Conservation (phyloP, 2,113 vertebrate genomes). For the Ochotona curzoniae region DNA sequence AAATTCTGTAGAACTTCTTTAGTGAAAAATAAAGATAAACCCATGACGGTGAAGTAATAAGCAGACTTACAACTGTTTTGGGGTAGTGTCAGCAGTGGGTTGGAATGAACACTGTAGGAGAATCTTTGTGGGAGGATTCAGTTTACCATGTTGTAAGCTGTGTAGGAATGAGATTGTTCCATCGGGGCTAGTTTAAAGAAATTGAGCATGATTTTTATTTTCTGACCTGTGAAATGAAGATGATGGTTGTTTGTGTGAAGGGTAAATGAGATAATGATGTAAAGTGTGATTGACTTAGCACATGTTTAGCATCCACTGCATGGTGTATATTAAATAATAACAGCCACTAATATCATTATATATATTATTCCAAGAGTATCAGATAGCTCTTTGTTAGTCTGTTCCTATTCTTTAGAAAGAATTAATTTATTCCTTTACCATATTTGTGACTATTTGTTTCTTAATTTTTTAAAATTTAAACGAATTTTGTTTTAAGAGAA, state of each 20-base stretch:
- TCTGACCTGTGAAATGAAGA: neutral
- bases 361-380: neutral
- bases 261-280: neutral
- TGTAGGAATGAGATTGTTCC: neutral
- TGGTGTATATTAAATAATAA: neutral
- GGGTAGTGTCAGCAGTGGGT: neutral
- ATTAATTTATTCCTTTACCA: neutral
- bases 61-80: conserved; percentile 9
- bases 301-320: neutral
- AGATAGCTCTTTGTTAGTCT: neutral
- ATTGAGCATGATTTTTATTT: neutral
- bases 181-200: neutral
- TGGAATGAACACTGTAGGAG: conserved; percentile 26
- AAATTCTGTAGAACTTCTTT: neutral
- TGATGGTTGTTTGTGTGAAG: conserved; percentile 8
- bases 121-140: neutral
- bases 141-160: neutral
- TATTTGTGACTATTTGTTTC: neutral
- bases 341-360: neutral
- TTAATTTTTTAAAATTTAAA: no score
- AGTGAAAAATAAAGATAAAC: conserved; percentile 19
- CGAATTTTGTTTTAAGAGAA: no score
- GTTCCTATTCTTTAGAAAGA: neutral
- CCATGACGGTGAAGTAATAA: neutral
- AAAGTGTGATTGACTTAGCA: neutral